Percentiles rank a stretch among this genome's conserved stretches.
Conservation (phyloP, 1,140 invertebrate species). For the Calycopis cecrops region DNA sequence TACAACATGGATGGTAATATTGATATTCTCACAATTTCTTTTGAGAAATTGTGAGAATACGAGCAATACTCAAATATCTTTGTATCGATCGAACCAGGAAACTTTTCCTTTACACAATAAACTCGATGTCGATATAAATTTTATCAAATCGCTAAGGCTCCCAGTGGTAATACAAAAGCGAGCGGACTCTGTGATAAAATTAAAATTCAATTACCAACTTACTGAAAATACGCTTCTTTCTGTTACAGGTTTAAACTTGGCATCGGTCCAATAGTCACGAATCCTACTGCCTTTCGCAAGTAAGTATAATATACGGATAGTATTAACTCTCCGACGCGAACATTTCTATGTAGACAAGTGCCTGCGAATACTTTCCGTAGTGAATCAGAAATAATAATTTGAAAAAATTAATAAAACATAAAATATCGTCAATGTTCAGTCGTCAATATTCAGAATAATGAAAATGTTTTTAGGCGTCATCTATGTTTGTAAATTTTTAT, state of each 20-base stretch:
- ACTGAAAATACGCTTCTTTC: constrained; percentile 29
- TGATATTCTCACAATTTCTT: too few relatives aligned
- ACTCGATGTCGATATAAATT: constrained; percentile 10
- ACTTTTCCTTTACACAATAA: constrained; percentile 8
- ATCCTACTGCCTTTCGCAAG: constrained; percentile 33
- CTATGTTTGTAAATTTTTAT: too few relatives aligned
- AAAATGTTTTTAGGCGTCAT: too few relatives aligned
- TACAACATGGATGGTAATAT: too few relatives aligned
- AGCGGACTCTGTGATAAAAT: constrained; percentile 24
- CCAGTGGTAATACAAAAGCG: constrained; percentile 14
- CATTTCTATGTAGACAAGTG: not conserved
- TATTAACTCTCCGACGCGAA: constrained; percentile 1
- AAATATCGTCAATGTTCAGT: too few relatives aligned
- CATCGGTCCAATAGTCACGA: constrained; percentile 21
- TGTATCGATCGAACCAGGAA: too few relatives aligned
- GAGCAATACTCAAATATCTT: too few relatives aligned
- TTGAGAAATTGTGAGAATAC: too few relatives aligned
- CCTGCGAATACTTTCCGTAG: too few relatives aligned
- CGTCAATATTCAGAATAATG: too few relatives aligned
- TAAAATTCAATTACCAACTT: constrained; percentile 31
- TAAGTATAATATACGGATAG: constrained; percentile 25
- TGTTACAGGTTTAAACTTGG: constrained; percentile 41
- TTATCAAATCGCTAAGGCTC: constrained; percentile 16
- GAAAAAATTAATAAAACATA: too few relatives aligned
- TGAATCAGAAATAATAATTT: too few relatives aligned